These are phyloP conservation scores for Drosophila hawaiiensis DNA, from an alignment of 2,888 invertebrate species.

Conservation along the genomic window DNA sequence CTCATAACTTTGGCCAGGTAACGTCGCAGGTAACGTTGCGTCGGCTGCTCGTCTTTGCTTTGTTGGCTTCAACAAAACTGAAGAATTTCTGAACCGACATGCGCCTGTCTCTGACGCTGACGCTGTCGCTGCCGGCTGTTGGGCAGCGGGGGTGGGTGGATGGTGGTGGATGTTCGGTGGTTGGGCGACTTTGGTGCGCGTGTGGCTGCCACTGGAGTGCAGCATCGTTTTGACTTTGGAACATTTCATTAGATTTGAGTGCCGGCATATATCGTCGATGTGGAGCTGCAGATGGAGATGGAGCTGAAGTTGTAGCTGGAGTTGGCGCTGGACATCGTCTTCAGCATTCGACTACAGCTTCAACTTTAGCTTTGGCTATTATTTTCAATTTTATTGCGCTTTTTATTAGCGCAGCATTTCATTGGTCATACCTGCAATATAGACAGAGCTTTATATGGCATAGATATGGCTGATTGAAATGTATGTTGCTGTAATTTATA, in stretches of 20 bases:
- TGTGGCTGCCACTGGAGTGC: constrained; percentile 55
- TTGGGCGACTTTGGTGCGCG: constrained; percentile 60
- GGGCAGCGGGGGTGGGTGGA: background rate
- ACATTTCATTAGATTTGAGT: constrained; percentile 82
- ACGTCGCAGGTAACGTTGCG: constrained; percentile 55
- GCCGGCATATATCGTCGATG: constrained; percentile 76
- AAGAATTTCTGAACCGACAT: constrained; percentile 75
- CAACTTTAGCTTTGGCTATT: constrained; percentile 64
- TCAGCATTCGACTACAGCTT: constrained; percentile 2
- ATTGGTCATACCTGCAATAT: constrained; percentile 48
- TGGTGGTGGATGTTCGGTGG: constrained; percentile 30
- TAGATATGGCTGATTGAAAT: constrained; percentile 63
- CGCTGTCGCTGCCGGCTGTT: constrained; percentile 26
- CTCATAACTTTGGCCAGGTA: constrained; percentile 74
- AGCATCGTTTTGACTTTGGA: constrained; percentile 71
- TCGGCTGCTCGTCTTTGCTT: constrained; percentile 66
- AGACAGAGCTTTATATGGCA: constrained; percentile 47
- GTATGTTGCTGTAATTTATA: constrained; percentile 58
- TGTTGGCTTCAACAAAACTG: constrained; percentile 47
- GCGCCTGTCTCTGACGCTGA: constrained; percentile 64
- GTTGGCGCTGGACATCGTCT: constrained; percentile 32
- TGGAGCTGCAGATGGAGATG: constrained; percentile 14
- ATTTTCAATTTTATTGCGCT: constrained; percentile 79
- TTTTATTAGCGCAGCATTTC: constrained; percentile 77
- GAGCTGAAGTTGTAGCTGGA: background rate